Evolutionary conservation across 2,797 vertebrate genomes (phyloP), one percentile per base, ranked within the genome.

Genomic region (Glyptemys insculpta): DNA sequence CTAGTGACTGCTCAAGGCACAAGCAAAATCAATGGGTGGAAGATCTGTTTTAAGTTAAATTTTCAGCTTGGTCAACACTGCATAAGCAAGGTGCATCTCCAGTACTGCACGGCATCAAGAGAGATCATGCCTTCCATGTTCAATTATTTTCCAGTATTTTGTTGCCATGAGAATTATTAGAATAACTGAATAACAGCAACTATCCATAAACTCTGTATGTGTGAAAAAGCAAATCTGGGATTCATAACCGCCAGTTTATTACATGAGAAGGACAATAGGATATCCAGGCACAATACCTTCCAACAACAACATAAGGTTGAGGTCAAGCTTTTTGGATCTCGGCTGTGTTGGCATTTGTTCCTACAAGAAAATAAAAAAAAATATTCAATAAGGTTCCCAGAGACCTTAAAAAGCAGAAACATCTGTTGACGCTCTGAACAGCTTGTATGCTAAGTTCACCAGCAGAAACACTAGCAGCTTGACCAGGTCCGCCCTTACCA

Each of bases 361-460:
- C 88, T 93, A 57, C 57, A 84, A 92, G 74, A 84, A 90, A 12
- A 85, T 86, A 31, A 93, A 81, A 76, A 96, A 88, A 81, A 72
- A 89, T 21, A 47, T 81, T 84, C 88, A 97, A 68, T 41, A 79
- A 95, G 57, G 62, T 97, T 98, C 97, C 96, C 97, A 98, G 95
- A 98, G 96, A 97, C 86, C 85, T 95, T 96, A 94, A 94, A 98
- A 98, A 98, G 89, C 95, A 98, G 94, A 98, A 98, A 97, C 98
- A 98, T 97, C 97, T 98, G 98, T 96, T 90, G 62, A 76, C 92
- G 93, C 79, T 91, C 94, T 86, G 93, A 97, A 62, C 90, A 84
- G 91, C 56, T 96, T 44, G 0, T 83, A 85, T 95, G 96, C 91
- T 90, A 93, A 96, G 88, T 93, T 96, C 94, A 96, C 96, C 95